Evolutionary conservation across 2,113 vertebrate genomes (phyloP), one percentile per base, ranked within the genome.

Genomic region (Prietella phreatophila): DNA sequence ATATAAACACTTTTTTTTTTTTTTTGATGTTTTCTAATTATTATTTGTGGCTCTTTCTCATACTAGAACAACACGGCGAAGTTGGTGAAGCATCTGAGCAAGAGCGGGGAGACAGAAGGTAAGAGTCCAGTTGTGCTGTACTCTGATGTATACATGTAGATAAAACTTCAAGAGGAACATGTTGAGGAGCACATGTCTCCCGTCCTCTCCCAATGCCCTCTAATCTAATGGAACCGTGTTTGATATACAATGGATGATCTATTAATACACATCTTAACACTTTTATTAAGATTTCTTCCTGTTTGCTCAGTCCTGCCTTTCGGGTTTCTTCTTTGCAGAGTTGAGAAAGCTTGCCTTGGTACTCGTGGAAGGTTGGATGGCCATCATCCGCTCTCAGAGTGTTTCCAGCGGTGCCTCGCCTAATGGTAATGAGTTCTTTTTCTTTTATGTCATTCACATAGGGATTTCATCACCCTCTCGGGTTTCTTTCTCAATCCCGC

Each of bases 301-400:
- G 36, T 15, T 17, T 61, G 7, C 58, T 19, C 33, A 39, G n/a
- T 25, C 47, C 0, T 58, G 47, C 3, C 30, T 47, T 33, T 14
- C 10, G 9, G 11, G 67, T 27, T 80, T 33, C 83, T 63, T 83
- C 83, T 67, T 82, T 9, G 8, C 90, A 99, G 98, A 98, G 5
- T 92, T 99, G 82, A 95, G 97, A 84, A 97, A 97, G 90, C 88
- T 99, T 84, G 97, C 97, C 0, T 94, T 95, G 0, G 96, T 98
- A 86, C 94, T 99, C 0, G 97, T 99, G n/a, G 97, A 97, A 0
- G 97, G 97, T 85, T 99, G 98, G 97, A 99, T 99, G 98, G 96
- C 96, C 0, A 97, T 96, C 17, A 99, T 99, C 87, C 97, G 97
- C 25, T 98, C 97, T 47, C 97, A 99, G 90, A 99, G 97, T 1